These are phyloP conservation scores for Myripristis murdjan DNA, from an alignment of 2,797 vertebrate genomes.

Conservation along the genomic window DNA sequence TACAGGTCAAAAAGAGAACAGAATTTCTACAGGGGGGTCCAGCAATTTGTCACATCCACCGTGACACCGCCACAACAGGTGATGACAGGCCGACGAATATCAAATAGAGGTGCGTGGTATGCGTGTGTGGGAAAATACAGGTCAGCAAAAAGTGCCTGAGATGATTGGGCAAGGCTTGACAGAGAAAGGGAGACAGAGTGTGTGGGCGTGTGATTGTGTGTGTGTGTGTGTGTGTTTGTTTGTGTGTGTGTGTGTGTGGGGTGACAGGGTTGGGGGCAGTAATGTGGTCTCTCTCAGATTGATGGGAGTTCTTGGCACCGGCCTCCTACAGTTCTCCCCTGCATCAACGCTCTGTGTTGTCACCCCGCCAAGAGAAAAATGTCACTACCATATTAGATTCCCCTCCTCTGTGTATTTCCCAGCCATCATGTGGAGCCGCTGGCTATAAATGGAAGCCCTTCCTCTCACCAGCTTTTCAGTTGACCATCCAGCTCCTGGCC, in stretches of 20 bases:
- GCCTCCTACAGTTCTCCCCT: conserved; percentile 3
- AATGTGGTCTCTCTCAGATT: conserved; percentile 1
- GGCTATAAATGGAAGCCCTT: conserved; percentile 52
- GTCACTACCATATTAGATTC: conserved; percentile 46
- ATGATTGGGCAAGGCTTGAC: conserved; percentile 1
- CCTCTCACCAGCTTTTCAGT: conserved; percentile 8
- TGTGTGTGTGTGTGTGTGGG: too few species aligned
- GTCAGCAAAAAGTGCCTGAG: neutral
- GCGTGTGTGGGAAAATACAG: neutral
- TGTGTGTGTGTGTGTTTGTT: too few species aligned
- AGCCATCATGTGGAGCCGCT: conserved; percentile 18
- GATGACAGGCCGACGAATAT: neutral
- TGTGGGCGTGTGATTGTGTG: too few species aligned
- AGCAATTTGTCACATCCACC: conserved; percentile 5
- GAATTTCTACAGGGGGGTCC: conserved; percentile 1
- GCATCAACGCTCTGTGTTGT: conserved; percentile 7
- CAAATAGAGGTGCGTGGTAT: neutral
- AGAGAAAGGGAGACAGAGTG: neutral
- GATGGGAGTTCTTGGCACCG: conserved; percentile 18
- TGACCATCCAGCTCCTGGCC: conserved; percentile 16
- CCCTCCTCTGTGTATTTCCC: conserved; percentile 22
- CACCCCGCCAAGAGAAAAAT: conserved; percentile 34
- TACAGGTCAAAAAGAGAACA: conserved; percentile 11
- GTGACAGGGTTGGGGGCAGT: neutral
- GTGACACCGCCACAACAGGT: neutral